These are phyloP conservation scores for Helicolenus hilgendorfi DNA, from an alignment of 2,797 vertebrate genomes.

Conservation along the genomic window DNA sequence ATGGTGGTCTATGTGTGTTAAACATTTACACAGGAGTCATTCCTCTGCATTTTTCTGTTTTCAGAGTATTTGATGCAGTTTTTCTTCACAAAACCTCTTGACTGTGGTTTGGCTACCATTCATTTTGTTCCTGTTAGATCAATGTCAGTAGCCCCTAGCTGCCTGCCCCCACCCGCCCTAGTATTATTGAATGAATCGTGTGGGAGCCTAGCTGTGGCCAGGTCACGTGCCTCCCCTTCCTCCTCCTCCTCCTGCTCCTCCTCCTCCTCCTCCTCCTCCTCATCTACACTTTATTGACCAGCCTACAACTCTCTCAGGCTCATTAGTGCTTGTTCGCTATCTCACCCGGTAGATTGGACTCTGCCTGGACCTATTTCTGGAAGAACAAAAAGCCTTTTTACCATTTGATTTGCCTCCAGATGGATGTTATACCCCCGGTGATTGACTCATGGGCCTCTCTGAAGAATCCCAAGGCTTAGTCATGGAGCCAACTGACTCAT, in stretches of 20 bases:
- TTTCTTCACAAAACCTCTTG: slow-evolving; percentile 28
- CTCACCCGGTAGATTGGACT: slow-evolving; percentile 13
- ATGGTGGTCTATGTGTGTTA: not conserved
- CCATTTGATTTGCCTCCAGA: slow-evolving; percentile 20
- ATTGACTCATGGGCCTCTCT: slow-evolving; percentile 23
- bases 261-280: slow-evolving; percentile 26
- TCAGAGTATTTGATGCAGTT: slow-evolving; percentile 17
- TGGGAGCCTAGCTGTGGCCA: slow-evolving; percentile 49
- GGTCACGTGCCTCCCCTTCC: slow-evolving; percentile 51
- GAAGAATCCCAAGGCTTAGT: slow-evolving; percentile 30
- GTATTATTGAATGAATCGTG: slow-evolving; percentile 72
- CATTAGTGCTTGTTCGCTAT: slow-evolving; percentile 56
- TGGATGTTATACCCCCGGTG: slow-evolving; percentile 10
- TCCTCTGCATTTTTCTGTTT: slow-evolving; percentile 1
- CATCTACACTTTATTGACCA: slow-evolving; percentile 70
- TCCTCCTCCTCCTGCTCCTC: slow-evolving; percentile 21
- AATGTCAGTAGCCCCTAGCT: slow-evolving; percentile 60
- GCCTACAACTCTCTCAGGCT: slow-evolving; percentile 52
- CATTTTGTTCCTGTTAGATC: slow-evolving; percentile 53
- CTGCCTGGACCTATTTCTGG: slow-evolving; percentile 33
- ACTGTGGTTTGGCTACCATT: slow-evolving; percentile 47
- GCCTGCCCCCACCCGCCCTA: slow-evolving; percentile 22
- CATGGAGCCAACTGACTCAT: slow-evolving; percentile 46
- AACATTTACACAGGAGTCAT: not conserved
- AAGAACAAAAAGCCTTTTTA: slow-evolving; percentile 33